Base-by-base conservation (phyloP, 2,888 invertebrate genomes). In the Rhagonycha lutea region DNA sequence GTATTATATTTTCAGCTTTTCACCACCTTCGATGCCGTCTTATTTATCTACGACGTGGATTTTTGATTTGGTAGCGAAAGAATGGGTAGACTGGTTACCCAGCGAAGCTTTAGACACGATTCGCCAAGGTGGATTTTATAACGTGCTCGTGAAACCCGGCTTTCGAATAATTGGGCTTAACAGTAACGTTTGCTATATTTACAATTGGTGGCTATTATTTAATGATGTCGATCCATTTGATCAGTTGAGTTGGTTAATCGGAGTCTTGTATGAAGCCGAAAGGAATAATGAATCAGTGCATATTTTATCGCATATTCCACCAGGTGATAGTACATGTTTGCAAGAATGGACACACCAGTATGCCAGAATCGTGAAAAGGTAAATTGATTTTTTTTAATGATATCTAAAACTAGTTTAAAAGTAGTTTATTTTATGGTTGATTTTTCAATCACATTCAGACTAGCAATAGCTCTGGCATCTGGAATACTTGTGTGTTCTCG, bases 181-280 rank as follows among this genome's bases (percentile, higher is more conserved):
- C 83, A 95, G 92, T 83, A 96, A 96, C 84, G 92, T 94, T 74
- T 95, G 95, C 81, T 94, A 93, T 83, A 90, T 86, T 18, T 47
- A 61, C 28, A 62, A 47, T 61, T 86, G 86, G 65, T 87, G 87
- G 87, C 78, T 87, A 26, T 72, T 84, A 3, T 85, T 83, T 70
- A 81, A 95, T 79, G 86, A 86, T 74, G 85, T 88, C 60, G 95
- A 96, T 83, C 92, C 94, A 0, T 91, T 92, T 79, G 91, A 89
- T 3, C 95, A 97, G 86, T 88, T 98, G 72, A 91, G 92, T 72
- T 98, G 97, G 97, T 86, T 98, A 32, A 91, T 94, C 0, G 87
- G 91, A 9, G 93, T 94, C 72, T 88, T 98, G 4, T 88, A 91
- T 69, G 88, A 91, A 76, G 94, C 97, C 0, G 98, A 98, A 86